These are phyloP conservation scores for Oreochromis spilurus DNA, from an alignment of 2,113 vertebrate species.

Conservation along the genomic window DNA sequence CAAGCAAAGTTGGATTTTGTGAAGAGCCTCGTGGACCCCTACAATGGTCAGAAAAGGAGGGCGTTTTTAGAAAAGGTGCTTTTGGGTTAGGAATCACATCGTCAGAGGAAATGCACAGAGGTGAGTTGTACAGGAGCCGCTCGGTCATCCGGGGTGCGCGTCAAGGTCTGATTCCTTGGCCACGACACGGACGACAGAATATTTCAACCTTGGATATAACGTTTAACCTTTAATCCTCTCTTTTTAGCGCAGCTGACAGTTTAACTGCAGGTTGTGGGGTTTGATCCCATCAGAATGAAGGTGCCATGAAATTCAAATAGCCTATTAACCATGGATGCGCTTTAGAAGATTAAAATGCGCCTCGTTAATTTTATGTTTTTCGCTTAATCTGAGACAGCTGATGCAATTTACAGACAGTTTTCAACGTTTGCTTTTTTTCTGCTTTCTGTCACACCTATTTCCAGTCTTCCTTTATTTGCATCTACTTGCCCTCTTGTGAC, in stretches of 20 bases:
- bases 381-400: not conserved
- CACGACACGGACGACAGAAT: not conserved
- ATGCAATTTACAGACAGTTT: not conserved
- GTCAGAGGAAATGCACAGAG: constrained; percentile 73
- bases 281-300: not conserved
- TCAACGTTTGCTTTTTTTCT: not conserved
- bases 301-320: not conserved
- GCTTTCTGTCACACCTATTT: not conserved
- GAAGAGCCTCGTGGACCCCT: constrained; percentile 15
- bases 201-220: not conserved
- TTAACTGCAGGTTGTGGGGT: not conserved
- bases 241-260: not conserved
- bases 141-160: not conserved
- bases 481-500: not conserved
- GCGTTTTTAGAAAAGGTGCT: constrained; percentile 34
- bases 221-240: not conserved
- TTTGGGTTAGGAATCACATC: constrained; percentile 34
- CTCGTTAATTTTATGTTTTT: not conserved
- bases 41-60: constrained; percentile 51
- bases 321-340: not conserved
- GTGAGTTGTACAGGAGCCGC: constrained; percentile 53
- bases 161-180: not conserved
- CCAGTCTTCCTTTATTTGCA: not conserved
- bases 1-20: constrained; percentile 70
- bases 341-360: not conserved